Evolutionary conservation across 2,113 vertebrate genomes (phyloP), one percentile per base, ranked within the genome.

Genomic region (Neopipo cinnamomea): DNA sequence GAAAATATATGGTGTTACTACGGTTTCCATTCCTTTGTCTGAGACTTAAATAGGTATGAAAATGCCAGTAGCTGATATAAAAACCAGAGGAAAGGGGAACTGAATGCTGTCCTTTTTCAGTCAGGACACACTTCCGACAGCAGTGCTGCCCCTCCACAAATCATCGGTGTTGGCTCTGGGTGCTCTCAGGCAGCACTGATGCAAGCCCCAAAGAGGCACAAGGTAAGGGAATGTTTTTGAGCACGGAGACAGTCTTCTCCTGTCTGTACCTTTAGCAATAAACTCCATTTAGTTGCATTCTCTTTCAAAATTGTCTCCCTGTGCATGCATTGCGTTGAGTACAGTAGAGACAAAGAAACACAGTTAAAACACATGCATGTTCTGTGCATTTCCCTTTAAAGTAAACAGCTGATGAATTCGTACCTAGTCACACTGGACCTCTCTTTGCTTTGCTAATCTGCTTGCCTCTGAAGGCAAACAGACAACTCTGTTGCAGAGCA

Each of bases 141-240:
- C 4, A 0, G 1, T 7, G 1, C 14, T 91, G 17, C 9, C 37
- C 17, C 13, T 89, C 31, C 31, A 33, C 33, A 33, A 14, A 10
- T 59, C 18, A 7, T 61, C 13, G 61, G 0, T 17, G 9, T 3
- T 41, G 23, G 21, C 24, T 84, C 30, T 65, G 37, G 20, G 33
- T 37, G 33, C 6, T 70, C 37, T 14, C 5, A 0, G 0, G 22
- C 11, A 53, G 4, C 1, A 0, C 23, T 13, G 42, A 2, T n/a
- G 9, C 0, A 1, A 91, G 8, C 2, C 23, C 15, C 0, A 2
- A 44, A 17, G 14, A 66, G 7, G 12, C 30, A 50, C 3, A 47
- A 65, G 44, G 12, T 21, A 68, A 50, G 6, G 4, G n/a, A 59
- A 67, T 13, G 3, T 11, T 81, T 67, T 74, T 33, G 12, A 15